phyloP scores from a whole-genome alignment of 37 sponge, comb jelly and placozoan species.

The Halichondria panicea region DNA sequence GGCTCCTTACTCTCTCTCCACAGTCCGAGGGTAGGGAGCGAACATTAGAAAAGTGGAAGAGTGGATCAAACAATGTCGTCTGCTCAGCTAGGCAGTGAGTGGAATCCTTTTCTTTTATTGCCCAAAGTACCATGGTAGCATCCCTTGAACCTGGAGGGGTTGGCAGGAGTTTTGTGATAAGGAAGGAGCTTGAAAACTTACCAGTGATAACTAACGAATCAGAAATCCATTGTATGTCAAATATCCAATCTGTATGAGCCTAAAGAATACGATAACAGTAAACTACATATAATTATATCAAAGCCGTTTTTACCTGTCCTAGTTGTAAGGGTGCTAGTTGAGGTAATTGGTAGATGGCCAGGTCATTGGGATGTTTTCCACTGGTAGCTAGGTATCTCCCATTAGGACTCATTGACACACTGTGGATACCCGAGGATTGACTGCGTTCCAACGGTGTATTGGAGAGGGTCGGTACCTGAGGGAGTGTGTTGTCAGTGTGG shows the following conservation, averaged over 20 bases:
- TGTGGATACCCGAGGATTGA: constrained; percentile 70
- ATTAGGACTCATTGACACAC: constrained; percentile 34
- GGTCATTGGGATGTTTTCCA: constrained; percentile 70
- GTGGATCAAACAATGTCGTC: constrained; percentile 44
- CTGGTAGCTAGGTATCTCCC: constrained; percentile 56
- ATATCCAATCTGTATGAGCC: constrained; percentile 91
- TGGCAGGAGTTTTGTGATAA: neutral
- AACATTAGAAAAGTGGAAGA: constrained; percentile 50
- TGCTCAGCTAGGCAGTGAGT: constrained; percentile 43
- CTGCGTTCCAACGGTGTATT: too few relatives aligned
- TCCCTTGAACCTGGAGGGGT: constrained; percentile 69
- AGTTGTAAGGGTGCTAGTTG: constrained; percentile 46
- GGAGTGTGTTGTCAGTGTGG: neutral
- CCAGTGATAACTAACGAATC: constrained; percentile 77
- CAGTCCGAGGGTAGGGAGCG: too few relatives aligned
- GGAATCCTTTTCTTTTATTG: neutral
- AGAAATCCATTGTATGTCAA: constrained; percentile 76
- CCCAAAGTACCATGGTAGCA: constrained; percentile 79
- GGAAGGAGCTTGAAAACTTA: constrained; percentile 5
- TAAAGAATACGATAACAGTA: neutral
- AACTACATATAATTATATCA: neutral
- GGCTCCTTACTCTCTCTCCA: constrained; percentile 62
- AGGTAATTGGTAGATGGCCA: constrained; percentile 75
- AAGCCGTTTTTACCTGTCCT: constrained; percentile 56
- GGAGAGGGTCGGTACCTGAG: too few relatives aligned